Evolutionary conservation across 2,888 invertebrate species (phyloP), one percentile per base, ranked within the genome.

Genomic region (Drosophila lacicola): DNA sequence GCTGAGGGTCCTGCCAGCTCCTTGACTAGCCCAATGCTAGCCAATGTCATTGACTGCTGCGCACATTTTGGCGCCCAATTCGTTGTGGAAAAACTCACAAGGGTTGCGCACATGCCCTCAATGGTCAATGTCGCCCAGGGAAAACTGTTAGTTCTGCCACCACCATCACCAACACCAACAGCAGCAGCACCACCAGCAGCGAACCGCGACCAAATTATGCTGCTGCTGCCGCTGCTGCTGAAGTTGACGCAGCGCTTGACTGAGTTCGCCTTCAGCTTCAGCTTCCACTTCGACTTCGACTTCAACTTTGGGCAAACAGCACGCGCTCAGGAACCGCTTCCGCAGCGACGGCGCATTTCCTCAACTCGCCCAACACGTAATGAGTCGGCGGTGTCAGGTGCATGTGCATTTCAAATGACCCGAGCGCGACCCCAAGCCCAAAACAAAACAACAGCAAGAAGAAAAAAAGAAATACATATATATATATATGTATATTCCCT

Each of bases 121-220:
- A 17, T 50, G 63, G 63, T 66, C 65, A 66, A 47, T 58, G 80
- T 70, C 73, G 70, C 73, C 29, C 71, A 77, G 70, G 83, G 80
- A 86, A 84, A 84, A 84, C 86, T 82, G 81, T 81, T 82, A 80
- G 81, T 70, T 77, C 65, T 81, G 81, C 73, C 79, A 74, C 74
- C 66, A 53, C 45, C 71, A 46, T 49, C 51, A 65, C 58, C 61
- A 65, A 50, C 86, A 83, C 17, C 17, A 17, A 17, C 17, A 17
- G 17, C 17, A 17, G 17, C 17, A 17, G 17, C 17, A 17, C 17
- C 51, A 63, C 58, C 61, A 65, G 54, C 86, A 83, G 44, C 83
- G 74, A 80, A 85, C 82, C 84, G 84, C 84, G 71, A 85, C 84
- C 87, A 87, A 86, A 86, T 88, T 88, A 88, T 86, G 74, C 85